Base-by-base conservation (phyloP, 64 coral and sea anemone species). In the Porites australiensis region DNA sequence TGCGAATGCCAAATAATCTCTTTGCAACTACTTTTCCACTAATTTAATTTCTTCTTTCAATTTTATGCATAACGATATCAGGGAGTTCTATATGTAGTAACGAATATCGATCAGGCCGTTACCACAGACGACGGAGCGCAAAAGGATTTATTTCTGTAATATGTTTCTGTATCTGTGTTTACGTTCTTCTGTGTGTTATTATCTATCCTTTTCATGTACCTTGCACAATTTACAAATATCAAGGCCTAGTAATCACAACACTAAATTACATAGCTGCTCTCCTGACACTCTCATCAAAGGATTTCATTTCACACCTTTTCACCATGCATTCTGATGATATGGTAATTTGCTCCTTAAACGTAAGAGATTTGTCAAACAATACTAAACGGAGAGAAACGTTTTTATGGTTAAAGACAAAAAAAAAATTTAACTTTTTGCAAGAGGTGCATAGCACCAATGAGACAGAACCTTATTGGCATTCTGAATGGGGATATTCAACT, bases 371-470 rank as follows among this genome's bases (percentile, higher is more conserved):
- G 27, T 37, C 27, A 37, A 37, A 37, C 27, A 37, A 37, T 37
- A 37, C 27, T 37, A 37, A 37, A 37, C 27, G 27, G 27, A 37
- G 27, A 37, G 27, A 37, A 37, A 37, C 27, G 27, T 37, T 37
- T 37, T 37, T 37, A 37, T 71, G 67, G 65, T 70, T 87, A 8
- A 73, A 69, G 55, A 70, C 47, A 46, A 87, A 52, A 71, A 70
- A 37, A 37, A 37, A 37, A 37, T 37, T 37, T 37, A 37, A 37
- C 27, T 37, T 37, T 37, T 54, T 87, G 16, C 84, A 87, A 72
- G 84, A 73, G 49, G 84, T 51, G 69, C 67, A 87, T 72, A 71
- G 64, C 52, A 87, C 84, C n/a, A 53, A 50, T 52, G 44, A 87
- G 27, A 37, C 27, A 37, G 27, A 37, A 37, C 27, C 27, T 37